Base-by-base conservation (phyloP, 2,113 vertebrate species). In the Ploceus nigricollis region DNA sequence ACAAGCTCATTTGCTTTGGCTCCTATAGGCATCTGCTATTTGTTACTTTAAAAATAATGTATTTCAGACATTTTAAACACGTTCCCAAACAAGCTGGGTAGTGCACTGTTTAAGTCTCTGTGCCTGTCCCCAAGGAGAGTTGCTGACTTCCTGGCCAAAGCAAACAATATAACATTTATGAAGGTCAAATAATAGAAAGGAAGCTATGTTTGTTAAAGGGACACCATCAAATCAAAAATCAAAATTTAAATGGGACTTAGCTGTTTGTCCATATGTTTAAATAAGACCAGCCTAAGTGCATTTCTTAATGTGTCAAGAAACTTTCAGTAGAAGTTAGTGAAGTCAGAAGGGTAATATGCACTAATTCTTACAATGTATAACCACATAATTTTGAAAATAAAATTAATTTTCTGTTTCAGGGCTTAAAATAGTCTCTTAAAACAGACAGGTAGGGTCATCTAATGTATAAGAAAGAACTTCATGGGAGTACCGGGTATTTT, bases 161-260 rank as follows among this genome's bases (percentile, higher is more conserved):
- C 85, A 96, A 97, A 96, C 96, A 96, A 93, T 68, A 27, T 63
- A 90, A 75, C 76, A 65, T 93, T 95, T 89, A 89, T 35, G 85
- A 95, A 94, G 93, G 85, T 82, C 70, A 94, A 85, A 76, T 54
- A 80, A 51, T 40, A 94, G 71, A 93, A 91, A 93, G 70, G 80
- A 94, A 96, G 37, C 61, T 78, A 81, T 58, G 48, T 28, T 66
- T 22, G 10, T 89, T 91, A 87, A 93, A 95, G 90, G 50, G 56
- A 81, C 68, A 73, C 28, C 33, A 72, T 44, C 25, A 31, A 63
- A 83, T 48, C 2, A 84, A 92, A 79, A 91, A 33, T 3, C 1
- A 0, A 37, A 68, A 78, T 63, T 78, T n/a, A 75, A 82, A 65
- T 23, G 66, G 9, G 25, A 25, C 57, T 39, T 30, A 92, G 51